Conservation (phyloP, 2,797 vertebrate species). For the Myiotriccus ornatus region DNA sequence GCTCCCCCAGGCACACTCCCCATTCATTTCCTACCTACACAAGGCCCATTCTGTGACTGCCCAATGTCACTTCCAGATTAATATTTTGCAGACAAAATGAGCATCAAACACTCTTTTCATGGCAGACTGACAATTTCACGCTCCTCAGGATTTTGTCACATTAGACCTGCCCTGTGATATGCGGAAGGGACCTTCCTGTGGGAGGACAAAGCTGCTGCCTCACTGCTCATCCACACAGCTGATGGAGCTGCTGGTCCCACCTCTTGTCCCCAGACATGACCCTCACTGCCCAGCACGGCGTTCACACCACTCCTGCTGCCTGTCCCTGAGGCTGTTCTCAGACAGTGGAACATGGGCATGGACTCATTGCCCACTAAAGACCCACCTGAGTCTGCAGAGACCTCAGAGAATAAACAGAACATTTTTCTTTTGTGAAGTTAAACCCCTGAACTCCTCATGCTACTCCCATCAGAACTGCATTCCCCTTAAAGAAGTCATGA, state of each 20-base stretch:
- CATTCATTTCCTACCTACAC: background rate
- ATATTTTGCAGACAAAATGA: background rate
- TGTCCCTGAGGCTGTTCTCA: background rate
- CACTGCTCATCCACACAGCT: background rate
- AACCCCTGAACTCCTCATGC: background rate
- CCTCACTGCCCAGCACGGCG: background rate
- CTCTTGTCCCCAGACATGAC: background rate
- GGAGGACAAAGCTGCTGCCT: constrained; percentile 21
- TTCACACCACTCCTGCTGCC: background rate
- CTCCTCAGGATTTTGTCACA: background rate
- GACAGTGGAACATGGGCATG: background rate
- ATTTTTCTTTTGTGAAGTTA: background rate
- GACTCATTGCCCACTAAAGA: background rate
- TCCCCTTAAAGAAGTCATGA: background rate
- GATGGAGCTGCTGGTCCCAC: background rate
- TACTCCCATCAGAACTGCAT: constrained; percentile 7
- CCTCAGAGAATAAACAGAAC: background rate
- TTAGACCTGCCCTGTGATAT: background rate
- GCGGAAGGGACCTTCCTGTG: background rate
- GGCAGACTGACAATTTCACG: background rate
- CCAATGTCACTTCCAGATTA: background rate
- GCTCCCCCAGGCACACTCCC: background rate
- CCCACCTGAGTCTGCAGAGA: background rate
- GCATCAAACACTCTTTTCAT: background rate
- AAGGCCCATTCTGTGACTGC: background rate